phyloP scores from a whole-genome alignment of 2,797 vertebrate genomes.

The Lycodopsis pacificus region DNA sequence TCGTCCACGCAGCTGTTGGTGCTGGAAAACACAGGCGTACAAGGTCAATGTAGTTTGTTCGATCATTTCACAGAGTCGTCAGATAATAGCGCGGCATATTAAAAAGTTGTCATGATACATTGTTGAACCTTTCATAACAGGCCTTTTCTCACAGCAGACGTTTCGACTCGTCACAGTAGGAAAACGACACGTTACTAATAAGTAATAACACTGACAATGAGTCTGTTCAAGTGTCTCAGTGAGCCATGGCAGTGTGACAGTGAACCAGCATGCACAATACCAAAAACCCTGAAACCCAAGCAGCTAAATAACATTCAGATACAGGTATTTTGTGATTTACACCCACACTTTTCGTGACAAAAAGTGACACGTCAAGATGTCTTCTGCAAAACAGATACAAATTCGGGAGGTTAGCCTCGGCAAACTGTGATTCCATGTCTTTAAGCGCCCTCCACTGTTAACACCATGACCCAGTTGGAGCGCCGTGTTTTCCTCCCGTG shows the following conservation, averaged over 20 bases:
- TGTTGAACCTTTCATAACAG: neutral
- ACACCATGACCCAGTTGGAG: slow-evolving; percentile 7
- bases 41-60: slow-evolving; percentile 22
- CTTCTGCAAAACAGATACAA: slow-evolving; percentile 3
- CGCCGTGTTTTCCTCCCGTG: slow-evolving; percentile 6
- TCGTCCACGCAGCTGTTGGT: slow-evolving; percentile 88
- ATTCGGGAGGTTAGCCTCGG: neutral
- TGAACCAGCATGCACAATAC: neutral
- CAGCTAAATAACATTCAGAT: slow-evolving; percentile 5
- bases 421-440: neutral
- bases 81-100: neutral
- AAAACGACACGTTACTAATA: neutral
- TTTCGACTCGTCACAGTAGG: slow-evolving; percentile 1
- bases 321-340: neutral
- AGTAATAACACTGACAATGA: neutral
- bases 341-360: neutral
- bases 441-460: neutral
- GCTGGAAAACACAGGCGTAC: slow-evolving; percentile 79
- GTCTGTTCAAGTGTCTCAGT: neutral
- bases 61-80: neutral
- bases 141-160: neutral
- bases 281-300: neutral
- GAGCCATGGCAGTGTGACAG: neutral
- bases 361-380: slow-evolving; percentile 6
- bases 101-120: neutral